Conservation (phyloP, 2,113 vertebrate genomes). For the Muscicapa adusta region DNA sequence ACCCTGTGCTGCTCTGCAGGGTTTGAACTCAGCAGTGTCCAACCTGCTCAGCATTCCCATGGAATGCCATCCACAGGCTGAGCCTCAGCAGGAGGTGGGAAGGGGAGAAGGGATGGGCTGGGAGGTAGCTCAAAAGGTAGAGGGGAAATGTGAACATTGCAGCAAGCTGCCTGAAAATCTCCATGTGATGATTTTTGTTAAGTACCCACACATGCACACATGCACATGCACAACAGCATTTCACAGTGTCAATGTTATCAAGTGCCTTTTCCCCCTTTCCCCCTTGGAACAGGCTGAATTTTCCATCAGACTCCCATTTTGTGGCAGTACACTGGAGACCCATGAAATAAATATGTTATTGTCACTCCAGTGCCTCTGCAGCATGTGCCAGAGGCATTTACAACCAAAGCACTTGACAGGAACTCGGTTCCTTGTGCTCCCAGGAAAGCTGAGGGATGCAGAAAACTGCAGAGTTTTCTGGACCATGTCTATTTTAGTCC, state of each 20-base stretch:
- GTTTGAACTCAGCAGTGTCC: neutral
- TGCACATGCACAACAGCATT: slow-evolving; percentile 21
- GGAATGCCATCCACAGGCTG: rapidly evolving
- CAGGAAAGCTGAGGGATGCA: neutral
- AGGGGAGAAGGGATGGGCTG: neutral
- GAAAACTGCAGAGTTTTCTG: neutral
- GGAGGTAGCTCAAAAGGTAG: neutral
- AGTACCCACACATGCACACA: slow-evolving; percentile 15
- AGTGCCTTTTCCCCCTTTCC: neutral
- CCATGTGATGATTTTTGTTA: neutral
- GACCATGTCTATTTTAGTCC: neutral
- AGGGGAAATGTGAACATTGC: neutral
- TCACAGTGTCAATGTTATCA: slow-evolving; percentile 10
- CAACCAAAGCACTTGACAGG: neutral
- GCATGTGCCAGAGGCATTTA: neutral
- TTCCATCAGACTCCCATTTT: neutral
- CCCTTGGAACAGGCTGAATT: neutral
- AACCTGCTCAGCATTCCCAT: neutral
- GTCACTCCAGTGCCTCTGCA: neutral
- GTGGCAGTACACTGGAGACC: neutral
- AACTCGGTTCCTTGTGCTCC: neutral
- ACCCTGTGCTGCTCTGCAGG: neutral
- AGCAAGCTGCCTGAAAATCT: neutral
- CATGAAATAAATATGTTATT: neutral
- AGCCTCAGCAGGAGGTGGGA: neutral